Percentiles rank a stretch among this genome's conserved stretches.
phyloP scores from a whole-genome alignment of 2,113 vertebrate genomes.

The Psittacula cyanocephala region DNA sequence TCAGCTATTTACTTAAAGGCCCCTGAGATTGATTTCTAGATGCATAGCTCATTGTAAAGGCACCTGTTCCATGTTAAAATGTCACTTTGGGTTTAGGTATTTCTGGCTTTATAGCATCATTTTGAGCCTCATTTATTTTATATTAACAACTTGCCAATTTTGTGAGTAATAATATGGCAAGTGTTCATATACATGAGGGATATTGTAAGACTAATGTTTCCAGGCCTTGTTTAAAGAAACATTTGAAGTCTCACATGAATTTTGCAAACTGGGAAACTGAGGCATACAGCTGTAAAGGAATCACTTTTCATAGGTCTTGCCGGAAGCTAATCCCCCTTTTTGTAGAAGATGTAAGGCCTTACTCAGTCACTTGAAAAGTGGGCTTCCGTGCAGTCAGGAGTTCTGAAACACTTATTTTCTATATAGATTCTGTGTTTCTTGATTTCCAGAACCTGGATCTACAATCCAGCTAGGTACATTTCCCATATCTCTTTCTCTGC shows the following conservation, averaged over 20 bases:
- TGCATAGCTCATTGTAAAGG: background rate
- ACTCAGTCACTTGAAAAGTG: background rate
- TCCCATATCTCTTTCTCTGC: background rate
- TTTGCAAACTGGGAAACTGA: background rate
- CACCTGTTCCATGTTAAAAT: conserved; percentile 1
- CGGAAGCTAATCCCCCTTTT: background rate
- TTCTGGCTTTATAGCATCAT: conserved; percentile 31
- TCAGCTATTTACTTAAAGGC: conserved; percentile 27
- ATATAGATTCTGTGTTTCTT: background rate
- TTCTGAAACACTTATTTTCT: background rate
- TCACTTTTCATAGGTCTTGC: background rate
- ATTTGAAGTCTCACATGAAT: background rate
- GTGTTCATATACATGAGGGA: background rate
- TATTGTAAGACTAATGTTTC: background rate
- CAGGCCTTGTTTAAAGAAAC: background rate
- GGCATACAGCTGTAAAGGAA: background rate
- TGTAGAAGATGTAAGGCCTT: background rate
- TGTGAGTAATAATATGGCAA: background rate
- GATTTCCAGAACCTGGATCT: background rate
- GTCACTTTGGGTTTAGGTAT: background rate
- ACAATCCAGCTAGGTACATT: background rate
- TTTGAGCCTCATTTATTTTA: conserved; percentile 49
- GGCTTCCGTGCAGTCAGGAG: background rate
- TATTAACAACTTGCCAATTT: conserved; percentile 32
- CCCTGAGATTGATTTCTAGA: conserved; percentile 15